A percentile compares a stretch with the other conserved stretches of the same genome.
Evolutionary conservation across 30 jellyfish, hydroid and myxozoan species (phyloP).

Genomic region (Cassiopea xamachana): DNA sequence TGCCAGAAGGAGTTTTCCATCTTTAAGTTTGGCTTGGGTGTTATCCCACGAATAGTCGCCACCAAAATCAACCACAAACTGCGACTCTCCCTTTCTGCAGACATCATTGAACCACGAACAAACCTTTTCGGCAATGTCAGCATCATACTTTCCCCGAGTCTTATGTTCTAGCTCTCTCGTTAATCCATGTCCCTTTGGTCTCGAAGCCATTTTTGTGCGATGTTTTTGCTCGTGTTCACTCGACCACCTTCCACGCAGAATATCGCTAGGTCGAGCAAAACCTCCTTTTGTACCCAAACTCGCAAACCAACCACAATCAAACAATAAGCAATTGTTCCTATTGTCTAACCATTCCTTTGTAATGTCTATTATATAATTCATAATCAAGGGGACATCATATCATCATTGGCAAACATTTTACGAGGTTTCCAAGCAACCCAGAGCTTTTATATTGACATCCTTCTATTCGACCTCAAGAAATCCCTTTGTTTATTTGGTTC

Average conservation of each 20-base stretch:
- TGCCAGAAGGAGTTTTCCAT: slow-evolving; percentile 60
- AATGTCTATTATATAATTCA: neutral
- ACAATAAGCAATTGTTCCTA: neutral
- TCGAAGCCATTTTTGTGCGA: slow-evolving; percentile 11
- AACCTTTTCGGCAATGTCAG: slow-evolving; percentile 10
- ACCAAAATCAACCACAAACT: slow-evolving; percentile 33
- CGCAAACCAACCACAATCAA: neutral
- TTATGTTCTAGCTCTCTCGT: slow-evolving; percentile 55
- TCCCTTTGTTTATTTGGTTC: too few relatives aligned
- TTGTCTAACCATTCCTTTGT: neutral
- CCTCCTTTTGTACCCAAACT: neutral
- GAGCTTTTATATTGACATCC: too few relatives aligned
- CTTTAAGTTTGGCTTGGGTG: slow-evolving; percentile 44
- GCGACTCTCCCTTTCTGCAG: slow-evolving; percentile 40
- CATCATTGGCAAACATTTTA: neutral
- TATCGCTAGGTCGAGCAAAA: neutral
- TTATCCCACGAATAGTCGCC: slow-evolving; percentile 32
- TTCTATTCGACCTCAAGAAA: too few relatives aligned
- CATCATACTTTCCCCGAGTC: slow-evolving; percentile 30
- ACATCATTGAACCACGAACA: slow-evolving; percentile 60
- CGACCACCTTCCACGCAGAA: neutral
- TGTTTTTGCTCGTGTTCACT: neutral
- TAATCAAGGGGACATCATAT: neutral
- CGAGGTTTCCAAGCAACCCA: neutral
- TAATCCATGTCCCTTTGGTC: slow-evolving; percentile 49